These are phyloP conservation scores for Oopsacas minuta DNA, from an alignment of 37 sponge, comb jelly and placozoan genomes.

Conservation along the genomic window DNA sequence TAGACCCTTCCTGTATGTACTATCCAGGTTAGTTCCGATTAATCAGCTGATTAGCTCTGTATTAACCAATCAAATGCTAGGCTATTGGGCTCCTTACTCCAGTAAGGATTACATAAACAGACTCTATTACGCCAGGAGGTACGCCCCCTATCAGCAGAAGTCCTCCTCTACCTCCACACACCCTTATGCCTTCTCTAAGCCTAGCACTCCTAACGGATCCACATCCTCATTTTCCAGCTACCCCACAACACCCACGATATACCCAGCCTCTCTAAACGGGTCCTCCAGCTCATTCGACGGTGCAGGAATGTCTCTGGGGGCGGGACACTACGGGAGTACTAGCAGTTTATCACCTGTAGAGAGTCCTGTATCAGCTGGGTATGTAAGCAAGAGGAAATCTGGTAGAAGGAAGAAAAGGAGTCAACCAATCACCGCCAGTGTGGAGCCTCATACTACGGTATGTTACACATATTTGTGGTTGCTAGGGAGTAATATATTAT, in stretches of 20 bases:
- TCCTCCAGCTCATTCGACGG: neutral
- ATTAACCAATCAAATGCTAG: neutral
- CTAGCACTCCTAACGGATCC: neutral
- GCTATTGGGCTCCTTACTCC: neutral
- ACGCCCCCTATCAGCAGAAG: neutral
- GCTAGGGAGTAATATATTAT: neutral
- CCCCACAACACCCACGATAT: neutral
- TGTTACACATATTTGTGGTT: neutral
- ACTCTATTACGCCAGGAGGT: neutral
- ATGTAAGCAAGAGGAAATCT: neutral
- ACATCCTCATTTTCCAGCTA: neutral
- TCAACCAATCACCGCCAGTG: neutral
- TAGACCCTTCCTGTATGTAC: conserved; percentile 4
- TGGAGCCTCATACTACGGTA: neutral
- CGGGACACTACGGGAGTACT: neutral
- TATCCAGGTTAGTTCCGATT: neutral
- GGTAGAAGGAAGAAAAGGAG: neutral
- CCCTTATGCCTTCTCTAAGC: conserved; percentile 6
- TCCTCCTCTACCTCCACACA: conserved; percentile 3
- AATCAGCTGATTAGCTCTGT: neutral
- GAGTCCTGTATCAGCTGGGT: neutral
- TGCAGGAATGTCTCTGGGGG: neutral
- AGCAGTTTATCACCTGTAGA: neutral
- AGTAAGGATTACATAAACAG: conserved; percentile 8
- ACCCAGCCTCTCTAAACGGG: conserved; percentile 14